Evolutionary conservation across 92 coral and sea anemone genomes (phyloP), one percentile per base, ranked within the genome.

Genomic region (Phenganax stokvisi): DNA sequence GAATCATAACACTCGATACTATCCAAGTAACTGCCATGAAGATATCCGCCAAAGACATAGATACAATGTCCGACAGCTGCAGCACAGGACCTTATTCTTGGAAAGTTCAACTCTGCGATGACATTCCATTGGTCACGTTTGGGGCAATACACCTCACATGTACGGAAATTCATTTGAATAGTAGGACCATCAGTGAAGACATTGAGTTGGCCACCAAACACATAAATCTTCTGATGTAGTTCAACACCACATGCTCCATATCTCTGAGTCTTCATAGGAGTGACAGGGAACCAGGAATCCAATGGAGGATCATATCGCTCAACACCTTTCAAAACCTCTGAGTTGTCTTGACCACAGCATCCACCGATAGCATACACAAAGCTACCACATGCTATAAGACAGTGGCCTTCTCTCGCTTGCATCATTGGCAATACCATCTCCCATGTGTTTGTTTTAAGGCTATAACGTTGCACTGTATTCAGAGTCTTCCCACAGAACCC

Each of bases 341-440:
- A 87, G 66, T 85, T 86, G 74, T 92, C 90, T 57, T 89, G 89
- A 6, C 93, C 85, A 56, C 94, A 87, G 81, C 89, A 62, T 62
- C 97, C 97, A 53, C 97, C 97, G 80, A 92, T 85, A 8, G 92
- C 97, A 60, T 90, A 92, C 77, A 92, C 56, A 87, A 86, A 86
- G 51, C 81, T 85, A 12, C 85, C 86, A 64, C 91, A 88, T 76
- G 92, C 89, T 64, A 87, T 87, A n/a, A 87, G 90, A 79, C 93
- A 92, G 30, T 89, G 87, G 66, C 90, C 89, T 82, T 92, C 92
- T 31, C 97, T 85, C 12, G 93, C 90, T 64, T 86, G 89, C 74
- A 84, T 86, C 76, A 92, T 83, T 11, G 89, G 87, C 3, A 88
- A 79, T 63, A 90, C 84, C 69, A 85, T 80, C 58, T 85, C 85